These are phyloP conservation scores for Ectemnius lituratus DNA, from an alignment of 2,888 invertebrate genomes.

Conservation along the genomic window DNA sequence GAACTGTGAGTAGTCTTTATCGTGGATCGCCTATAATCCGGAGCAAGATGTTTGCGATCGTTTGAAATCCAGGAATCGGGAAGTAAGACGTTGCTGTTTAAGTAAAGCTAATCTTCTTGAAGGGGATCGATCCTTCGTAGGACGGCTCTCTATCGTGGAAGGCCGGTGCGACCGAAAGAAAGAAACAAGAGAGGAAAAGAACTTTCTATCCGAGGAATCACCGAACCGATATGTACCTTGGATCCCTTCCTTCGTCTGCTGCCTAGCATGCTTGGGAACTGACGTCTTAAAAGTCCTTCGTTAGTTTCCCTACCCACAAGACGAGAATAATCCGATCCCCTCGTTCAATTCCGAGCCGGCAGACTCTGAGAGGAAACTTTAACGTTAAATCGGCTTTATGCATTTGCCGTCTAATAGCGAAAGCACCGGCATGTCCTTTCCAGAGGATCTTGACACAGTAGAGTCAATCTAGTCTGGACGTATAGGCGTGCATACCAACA, in stretches of 20 bases:
- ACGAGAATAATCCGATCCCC: slow-evolving; percentile 66
- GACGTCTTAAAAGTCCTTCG: slow-evolving; percentile 67
- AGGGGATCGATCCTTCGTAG: slow-evolving; percentile 47
- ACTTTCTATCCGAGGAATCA: slow-evolving; percentile 53
- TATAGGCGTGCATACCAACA: too few species aligned
- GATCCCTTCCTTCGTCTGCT: slow-evolving; percentile 33
- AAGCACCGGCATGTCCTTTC: slow-evolving; percentile 3
- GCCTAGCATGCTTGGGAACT: slow-evolving; percentile 55
- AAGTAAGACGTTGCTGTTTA: slow-evolving; percentile 52
- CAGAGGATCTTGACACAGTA: not conserved
- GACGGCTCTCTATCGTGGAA: slow-evolving; percentile 31
- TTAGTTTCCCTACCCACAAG: slow-evolving; percentile 62
- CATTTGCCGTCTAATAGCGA: slow-evolving; percentile 31
- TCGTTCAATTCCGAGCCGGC: slow-evolving; percentile 24
- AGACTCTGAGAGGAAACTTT: slow-evolving; percentile 36
- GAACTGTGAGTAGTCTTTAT: too few species aligned
- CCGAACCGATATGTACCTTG: slow-evolving; percentile 30
- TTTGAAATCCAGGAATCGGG: slow-evolving; percentile 35
- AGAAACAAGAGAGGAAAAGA: slow-evolving; percentile 21
- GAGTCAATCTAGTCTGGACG: not conserved
- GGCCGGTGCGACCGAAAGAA: slow-evolving; percentile 30
- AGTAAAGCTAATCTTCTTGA: slow-evolving; percentile 57
- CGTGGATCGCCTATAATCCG: slow-evolving; percentile 28
- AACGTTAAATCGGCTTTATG: slow-evolving; percentile 21
- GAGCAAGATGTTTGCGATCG: slow-evolving; percentile 35